Percentiles rank a stretch among this genome's conserved stretches.
phyloP scores from a whole-genome alignment of 2,888 invertebrate species.

The Pyrochroa serraticornis region DNA sequence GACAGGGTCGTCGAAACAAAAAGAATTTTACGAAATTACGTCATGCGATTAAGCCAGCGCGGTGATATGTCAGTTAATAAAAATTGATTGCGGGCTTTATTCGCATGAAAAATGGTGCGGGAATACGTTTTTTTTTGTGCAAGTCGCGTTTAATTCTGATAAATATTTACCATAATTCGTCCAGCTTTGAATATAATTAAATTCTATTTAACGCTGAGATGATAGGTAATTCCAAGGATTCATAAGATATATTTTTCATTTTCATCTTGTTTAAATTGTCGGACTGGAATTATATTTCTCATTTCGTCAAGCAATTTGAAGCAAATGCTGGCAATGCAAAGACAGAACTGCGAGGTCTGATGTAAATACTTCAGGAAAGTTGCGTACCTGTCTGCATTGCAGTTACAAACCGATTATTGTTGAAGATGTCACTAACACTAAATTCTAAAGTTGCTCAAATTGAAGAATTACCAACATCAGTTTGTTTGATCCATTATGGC shows the following conservation, averaged over 20 bases:
- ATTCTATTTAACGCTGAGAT: constrained; percentile 11
- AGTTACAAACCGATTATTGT: too few species aligned
- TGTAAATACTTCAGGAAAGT: too few species aligned
- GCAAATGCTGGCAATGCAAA: not conserved
- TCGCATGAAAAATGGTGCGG: constrained; percentile 21
- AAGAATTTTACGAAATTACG: constrained; percentile 16
- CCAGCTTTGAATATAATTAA: constrained; percentile 15
- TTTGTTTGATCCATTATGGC: too few species aligned
- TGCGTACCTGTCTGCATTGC: too few species aligned
- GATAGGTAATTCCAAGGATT: constrained; percentile 9
- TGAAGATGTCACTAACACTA: too few species aligned
- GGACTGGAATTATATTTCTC: too few species aligned
- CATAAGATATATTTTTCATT: constrained; percentile 15
- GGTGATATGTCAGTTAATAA: constrained; percentile 25
- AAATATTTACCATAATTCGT: constrained; percentile 26
- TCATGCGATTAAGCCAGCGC: constrained; percentile 10
- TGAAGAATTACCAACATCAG: too few species aligned
- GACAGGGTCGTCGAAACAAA: constrained; percentile 17
- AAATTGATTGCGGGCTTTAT: constrained; percentile 22
- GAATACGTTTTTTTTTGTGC: constrained; percentile 34
- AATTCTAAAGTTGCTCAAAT: too few species aligned
- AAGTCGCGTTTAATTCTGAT: constrained; percentile 40
- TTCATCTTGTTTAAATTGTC: constrained; percentile 2
- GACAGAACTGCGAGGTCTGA: too few species aligned
- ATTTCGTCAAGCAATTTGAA: not conserved